Evolutionary conservation across 2,888 invertebrate species (phyloP).

Genomic region (Tridacna gigas): DNA sequence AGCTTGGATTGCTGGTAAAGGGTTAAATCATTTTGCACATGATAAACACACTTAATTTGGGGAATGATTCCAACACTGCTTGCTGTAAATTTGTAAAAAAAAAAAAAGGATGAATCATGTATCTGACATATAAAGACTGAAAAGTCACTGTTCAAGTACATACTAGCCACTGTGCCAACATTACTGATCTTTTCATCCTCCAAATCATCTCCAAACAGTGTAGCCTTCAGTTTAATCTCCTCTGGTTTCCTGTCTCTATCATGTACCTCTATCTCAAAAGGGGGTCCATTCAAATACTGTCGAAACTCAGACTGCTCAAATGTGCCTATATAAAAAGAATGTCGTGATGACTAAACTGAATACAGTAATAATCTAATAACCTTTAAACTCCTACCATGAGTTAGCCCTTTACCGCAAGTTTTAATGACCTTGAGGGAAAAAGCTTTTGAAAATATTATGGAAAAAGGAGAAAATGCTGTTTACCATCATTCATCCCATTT

Average conservation of each 20-base stretch:
- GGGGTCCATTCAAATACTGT: slow-evolving; percentile 82
- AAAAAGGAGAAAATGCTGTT: slow-evolving; percentile 2
- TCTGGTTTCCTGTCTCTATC: slow-evolving; percentile 82
- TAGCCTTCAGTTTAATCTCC: slow-evolving; percentile 76
- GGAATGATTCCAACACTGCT: not conserved
- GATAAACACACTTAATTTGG: too few species aligned
- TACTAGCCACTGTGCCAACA: slow-evolving; percentile 83
- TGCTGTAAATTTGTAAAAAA: slow-evolving; percentile 1
- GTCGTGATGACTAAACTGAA: too few species aligned
- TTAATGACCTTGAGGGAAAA: too few species aligned
- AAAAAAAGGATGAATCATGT: too few species aligned
- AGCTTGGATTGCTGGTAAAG: too few species aligned
- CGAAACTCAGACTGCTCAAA: slow-evolving; percentile 79
- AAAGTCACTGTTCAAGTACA: slow-evolving; percentile 5
- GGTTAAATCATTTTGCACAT: too few species aligned
- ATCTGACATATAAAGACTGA: not conserved
- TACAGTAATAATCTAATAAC: too few species aligned
- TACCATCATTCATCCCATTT: not conserved
- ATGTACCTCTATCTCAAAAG: slow-evolving; percentile 83
- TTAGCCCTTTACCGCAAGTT: too few species aligned
- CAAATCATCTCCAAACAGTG: slow-evolving; percentile 84
- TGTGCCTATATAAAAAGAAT: slow-evolving; percentile 69
- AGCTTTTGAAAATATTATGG: not conserved
- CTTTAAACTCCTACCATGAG: too few species aligned
- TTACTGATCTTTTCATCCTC: slow-evolving; percentile 85